Percentiles rank a stretch among this genome's conserved stretches.
These are phyloP conservation scores for Lepidurus apus DNA, from an alignment of 1,140 invertebrate species.

Conservation along the genomic window DNA sequence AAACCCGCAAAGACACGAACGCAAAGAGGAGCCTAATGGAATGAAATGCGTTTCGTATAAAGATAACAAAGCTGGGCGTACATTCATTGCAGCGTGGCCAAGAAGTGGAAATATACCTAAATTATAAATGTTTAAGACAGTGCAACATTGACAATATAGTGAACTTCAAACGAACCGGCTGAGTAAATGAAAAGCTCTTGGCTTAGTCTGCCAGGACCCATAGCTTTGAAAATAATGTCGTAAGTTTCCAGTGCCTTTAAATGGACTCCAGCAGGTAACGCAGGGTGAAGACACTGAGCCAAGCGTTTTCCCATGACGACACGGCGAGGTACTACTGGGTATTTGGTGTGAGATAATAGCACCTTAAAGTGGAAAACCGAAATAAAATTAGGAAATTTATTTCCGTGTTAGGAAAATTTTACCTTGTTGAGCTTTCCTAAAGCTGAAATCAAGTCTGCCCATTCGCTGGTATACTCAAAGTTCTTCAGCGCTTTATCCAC, in stretches of 20 bases:
- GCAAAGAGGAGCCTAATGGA: conserved; percentile 68
- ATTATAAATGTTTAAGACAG: conserved; percentile 25
- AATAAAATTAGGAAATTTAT: background rate
- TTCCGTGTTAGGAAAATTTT: conserved; percentile 37
- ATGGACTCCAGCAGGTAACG: conserved; percentile 84
- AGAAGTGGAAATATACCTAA: conserved; percentile 82
- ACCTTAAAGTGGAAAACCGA: conserved; percentile 54
- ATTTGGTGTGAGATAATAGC: conserved; percentile 50
- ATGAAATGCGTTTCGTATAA: conserved; percentile 91
- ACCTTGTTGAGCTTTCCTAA: conserved; percentile 90
- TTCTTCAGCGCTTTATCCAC: conserved; percentile 86
- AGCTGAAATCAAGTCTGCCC: conserved; percentile 90
- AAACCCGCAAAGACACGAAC: conserved; percentile 81
- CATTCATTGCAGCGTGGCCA: conserved; percentile 84
- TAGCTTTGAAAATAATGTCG: conserved; percentile 86
- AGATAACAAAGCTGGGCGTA: conserved; percentile 71
- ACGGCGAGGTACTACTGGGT: conserved; percentile 79
- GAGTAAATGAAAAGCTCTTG: conserved; percentile 84
- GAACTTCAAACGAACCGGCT: conserved; percentile 49
- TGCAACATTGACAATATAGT: background rate
- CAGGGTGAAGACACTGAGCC: conserved; percentile 92
- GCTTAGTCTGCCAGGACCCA: conserved; percentile 73
- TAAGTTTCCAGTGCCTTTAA: conserved; percentile 90
- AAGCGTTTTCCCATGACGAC: conserved; percentile 88
- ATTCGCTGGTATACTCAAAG: conserved; percentile 92